phyloP scores from a whole-genome alignment of 2,113 vertebrate species.

The Talpa occidentalis region DNA sequence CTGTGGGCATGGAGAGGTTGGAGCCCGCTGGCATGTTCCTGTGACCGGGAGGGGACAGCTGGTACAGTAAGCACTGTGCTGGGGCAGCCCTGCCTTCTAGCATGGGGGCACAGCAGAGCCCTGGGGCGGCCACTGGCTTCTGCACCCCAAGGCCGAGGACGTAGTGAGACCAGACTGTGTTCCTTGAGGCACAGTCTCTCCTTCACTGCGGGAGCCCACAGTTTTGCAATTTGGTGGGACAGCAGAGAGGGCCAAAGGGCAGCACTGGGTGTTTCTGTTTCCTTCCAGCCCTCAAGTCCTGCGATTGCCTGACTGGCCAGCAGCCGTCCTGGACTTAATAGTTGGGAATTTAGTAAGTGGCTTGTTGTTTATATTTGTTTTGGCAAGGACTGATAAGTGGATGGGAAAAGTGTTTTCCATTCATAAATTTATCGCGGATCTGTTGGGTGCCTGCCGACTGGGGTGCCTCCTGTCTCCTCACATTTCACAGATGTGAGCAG shows the following conservation, averaged over 20 bases:
- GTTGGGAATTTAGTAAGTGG: constrained; percentile 4
- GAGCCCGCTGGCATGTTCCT: too few relatives aligned
- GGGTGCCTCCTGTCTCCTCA: neutral
- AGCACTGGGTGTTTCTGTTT: neutral
- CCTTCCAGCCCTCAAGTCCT: neutral
- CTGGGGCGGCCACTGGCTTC: too few relatives aligned
- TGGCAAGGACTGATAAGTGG: neutral
- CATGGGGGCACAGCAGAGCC: too few relatives aligned
- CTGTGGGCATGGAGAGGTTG: too few relatives aligned
- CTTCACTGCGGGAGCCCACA: too few relatives aligned
- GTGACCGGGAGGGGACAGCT: too few relatives aligned
- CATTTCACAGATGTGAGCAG: neutral
- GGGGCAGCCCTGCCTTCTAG: too few relatives aligned
- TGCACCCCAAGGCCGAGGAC: too few relatives aligned
- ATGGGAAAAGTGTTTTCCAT: neutral
- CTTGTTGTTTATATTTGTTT: neutral
- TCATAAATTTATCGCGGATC: neutral
- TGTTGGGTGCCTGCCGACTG: neutral
- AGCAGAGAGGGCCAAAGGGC: neutral
- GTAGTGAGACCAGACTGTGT: too few relatives aligned
- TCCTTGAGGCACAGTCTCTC: too few relatives aligned
- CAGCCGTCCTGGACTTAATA: neutral
- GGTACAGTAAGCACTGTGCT: too few relatives aligned
- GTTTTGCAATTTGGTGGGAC: too few relatives aligned
- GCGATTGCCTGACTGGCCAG: neutral